Percentiles rank a stretch among this genome's conserved stretches.
These are phyloP conservation scores for Cavia porcellus DNA, from an alignment of 2,113 vertebrate genomes.

Conservation along the genomic window DNA sequence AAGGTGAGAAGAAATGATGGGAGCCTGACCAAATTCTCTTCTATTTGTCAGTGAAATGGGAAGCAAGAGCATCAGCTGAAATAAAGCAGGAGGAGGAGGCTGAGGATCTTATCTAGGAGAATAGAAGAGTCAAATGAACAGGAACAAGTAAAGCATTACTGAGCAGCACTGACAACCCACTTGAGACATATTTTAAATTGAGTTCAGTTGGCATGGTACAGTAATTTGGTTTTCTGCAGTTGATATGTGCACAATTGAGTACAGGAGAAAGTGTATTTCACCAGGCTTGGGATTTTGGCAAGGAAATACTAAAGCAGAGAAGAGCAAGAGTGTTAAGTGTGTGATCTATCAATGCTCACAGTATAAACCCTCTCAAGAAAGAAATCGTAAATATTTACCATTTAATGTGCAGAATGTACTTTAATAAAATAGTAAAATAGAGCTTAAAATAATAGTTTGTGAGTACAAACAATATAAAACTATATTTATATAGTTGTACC, in stretches of 20 bases:
- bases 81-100: neutral
- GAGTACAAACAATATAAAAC: too few relatives aligned
- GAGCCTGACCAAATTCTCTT: neutral
- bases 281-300: constrained; percentile 32
- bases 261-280: constrained; percentile 1
- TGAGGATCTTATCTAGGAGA: neutral
- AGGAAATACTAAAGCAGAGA: constrained; percentile 3
- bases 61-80: constrained; percentile 21
- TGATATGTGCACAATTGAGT: neutral
- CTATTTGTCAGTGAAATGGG: constrained; percentile 34
- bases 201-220: neutral
- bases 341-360: neutral
- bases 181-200: constrained; percentile 40
- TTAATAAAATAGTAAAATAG: constrained; percentile 22
- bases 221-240: neutral
- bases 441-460: neutral
- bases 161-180: neutral
- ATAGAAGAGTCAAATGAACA: neutral
- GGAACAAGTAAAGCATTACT: neutral
- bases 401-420: neutral
- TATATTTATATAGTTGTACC: too few relatives aligned
- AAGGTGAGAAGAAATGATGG: neutral
- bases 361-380: constrained; percentile 14
- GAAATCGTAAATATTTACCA: constrained; percentile 23
- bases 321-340: neutral